A percentile compares a stretch with the other conserved stretches of the same genome.
Conservation (phyloP, 2,797 vertebrate genomes). For the Poeciliopsis infans region DNA sequence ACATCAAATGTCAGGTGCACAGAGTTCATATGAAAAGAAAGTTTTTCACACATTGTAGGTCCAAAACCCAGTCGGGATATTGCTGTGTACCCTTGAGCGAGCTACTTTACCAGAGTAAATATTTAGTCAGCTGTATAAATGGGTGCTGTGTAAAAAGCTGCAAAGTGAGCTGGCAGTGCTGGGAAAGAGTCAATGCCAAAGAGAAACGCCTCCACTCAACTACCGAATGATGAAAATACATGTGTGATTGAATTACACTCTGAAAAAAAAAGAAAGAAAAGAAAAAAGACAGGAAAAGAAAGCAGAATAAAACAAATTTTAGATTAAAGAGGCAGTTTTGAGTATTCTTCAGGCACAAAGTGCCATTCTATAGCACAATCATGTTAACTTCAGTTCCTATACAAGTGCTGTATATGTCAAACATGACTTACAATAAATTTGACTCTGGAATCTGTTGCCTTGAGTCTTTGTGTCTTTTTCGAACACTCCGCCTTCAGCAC, state of each 20-base stretch:
- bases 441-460: too few species aligned
- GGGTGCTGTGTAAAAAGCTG: constrained; percentile 66
- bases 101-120: constrained; percentile 75
- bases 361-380: too few species aligned
- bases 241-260: constrained; percentile 22
- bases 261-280: constrained; percentile 10
- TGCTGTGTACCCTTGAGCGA: constrained; percentile 68
- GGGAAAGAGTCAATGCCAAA: constrained; percentile 46
- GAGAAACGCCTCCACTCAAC: constrained; percentile 31
- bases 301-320: neutral
- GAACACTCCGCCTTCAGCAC: too few species aligned
- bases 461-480: too few species aligned
- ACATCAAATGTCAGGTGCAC: constrained; percentile 59
- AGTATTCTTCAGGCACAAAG: too few species aligned
- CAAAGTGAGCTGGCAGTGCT: constrained; percentile 53
- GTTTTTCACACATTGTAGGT: constrained; percentile 62
- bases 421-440: too few species aligned
- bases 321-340: too few species aligned
- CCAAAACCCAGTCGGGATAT: constrained; percentile 66
- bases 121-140: constrained; percentile 79
- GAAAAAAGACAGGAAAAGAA: constrained; percentile 11
- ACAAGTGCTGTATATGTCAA: too few species aligned
- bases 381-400: too few species aligned
- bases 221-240: constrained; percentile 13
- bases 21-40: constrained; percentile 60